Conservation (phyloP, 1,140 invertebrate genomes). For the Drosophila navojoa region DNA sequence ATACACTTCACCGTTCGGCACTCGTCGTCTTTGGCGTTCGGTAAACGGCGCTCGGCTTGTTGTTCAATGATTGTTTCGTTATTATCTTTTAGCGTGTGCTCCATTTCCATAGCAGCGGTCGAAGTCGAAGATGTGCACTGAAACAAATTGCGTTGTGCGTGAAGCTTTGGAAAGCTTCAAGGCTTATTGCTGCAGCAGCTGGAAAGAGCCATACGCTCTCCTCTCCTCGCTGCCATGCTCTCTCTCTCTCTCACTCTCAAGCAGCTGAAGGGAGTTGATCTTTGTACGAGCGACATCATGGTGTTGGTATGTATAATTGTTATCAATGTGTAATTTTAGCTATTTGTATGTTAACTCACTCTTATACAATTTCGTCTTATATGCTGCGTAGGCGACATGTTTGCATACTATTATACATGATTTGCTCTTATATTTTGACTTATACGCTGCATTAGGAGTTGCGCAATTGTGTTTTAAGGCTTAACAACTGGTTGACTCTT, state of each 20-base stretch:
- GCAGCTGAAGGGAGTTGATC: neutral
- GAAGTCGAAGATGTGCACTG: conserved; percentile 46
- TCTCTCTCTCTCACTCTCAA: neutral
- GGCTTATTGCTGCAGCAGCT: neutral
- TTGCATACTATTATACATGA: too few relatives aligned
- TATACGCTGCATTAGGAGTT: too few relatives aligned
- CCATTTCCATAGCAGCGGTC: conserved; percentile 36
- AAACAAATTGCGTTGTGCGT: conserved; percentile 16
- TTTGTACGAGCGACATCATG: neutral
- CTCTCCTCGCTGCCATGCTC: neutral
- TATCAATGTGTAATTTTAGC: neutral
- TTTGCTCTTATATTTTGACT: too few relatives aligned
- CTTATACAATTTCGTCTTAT: neutral
- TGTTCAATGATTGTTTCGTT: conserved; percentile 18
- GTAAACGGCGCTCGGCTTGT: neutral
- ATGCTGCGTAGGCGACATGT: neutral
- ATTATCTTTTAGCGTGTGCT: conserved; percentile 44
- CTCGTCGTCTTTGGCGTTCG: neutral
- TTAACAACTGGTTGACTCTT: neutral
- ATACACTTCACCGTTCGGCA: neutral
- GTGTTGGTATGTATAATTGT: neutral
- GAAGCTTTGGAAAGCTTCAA: conserved; percentile 6
- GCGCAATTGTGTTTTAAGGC: too few relatives aligned
- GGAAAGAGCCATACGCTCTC: neutral
- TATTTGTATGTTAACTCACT: neutral